A percentile compares a stretch with the other conserved stretches of the same genome.
These are phyloP conservation scores for Ibycter americanus DNA, from an alignment of 2,797 vertebrate genomes.

Conservation along the genomic window DNA sequence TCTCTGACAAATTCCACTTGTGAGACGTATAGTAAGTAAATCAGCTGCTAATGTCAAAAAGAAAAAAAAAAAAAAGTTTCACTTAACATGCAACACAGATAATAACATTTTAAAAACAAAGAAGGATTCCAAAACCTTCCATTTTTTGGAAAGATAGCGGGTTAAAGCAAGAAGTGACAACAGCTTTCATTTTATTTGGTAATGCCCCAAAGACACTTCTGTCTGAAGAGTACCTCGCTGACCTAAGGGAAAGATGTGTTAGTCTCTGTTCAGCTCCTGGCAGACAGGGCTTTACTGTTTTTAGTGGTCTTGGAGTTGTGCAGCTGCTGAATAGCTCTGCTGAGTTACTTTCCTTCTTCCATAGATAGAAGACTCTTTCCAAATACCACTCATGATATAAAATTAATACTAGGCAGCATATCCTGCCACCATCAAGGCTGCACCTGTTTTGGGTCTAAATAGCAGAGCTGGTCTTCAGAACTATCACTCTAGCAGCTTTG, in stretches of 20 bases:
- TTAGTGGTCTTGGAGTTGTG: not conserved
- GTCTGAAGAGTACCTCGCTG: not conserved
- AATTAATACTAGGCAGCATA: not conserved
- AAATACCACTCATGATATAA: not conserved
- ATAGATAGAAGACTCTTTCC: not conserved
- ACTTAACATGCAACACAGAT: not conserved
- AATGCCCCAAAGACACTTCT: not conserved
- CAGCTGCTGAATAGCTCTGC: not conserved
- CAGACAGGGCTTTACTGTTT: not conserved
- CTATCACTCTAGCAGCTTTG: not conserved
- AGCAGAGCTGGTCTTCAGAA: not conserved
- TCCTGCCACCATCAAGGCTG: not conserved
- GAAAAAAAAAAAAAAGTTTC: not conserved
- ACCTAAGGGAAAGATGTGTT: not conserved
- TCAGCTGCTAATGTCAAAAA: not conserved
- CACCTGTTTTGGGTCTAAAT: not conserved
- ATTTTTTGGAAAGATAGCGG: not conserved
- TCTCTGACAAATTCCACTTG: not conserved
- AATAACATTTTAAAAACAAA: not conserved
- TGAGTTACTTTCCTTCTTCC: not conserved
- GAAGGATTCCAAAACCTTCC: not conserved
- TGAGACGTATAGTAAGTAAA: not conserved
- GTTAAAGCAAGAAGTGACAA: not conserved
- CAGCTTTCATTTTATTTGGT: not conserved
- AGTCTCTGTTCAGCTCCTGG: not conserved